Evolutionary conservation across 1,140 invertebrate species (phyloP).

Genomic region (Pectinophora gossypiella): DNA sequence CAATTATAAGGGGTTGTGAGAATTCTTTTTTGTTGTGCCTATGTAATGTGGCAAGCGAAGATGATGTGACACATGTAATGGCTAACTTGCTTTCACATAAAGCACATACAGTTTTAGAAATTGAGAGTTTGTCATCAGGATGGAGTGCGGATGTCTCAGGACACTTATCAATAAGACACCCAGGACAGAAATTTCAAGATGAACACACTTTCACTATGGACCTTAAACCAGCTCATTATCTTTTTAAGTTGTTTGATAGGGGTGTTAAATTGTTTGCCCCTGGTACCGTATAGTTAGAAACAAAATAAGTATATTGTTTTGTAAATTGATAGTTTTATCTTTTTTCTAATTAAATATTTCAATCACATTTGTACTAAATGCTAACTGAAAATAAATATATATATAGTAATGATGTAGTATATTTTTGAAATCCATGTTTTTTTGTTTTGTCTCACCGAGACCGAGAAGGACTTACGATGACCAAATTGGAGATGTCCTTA

Average conservation of each 20-base stretch:
- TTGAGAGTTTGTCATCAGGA: conserved; percentile 80
- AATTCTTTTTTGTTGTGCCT: conserved; percentile 50
- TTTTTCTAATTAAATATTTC: no score
- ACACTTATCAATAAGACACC: conserved; percentile 76
- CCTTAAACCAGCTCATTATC: conserved; percentile 67
- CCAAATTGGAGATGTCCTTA: no score
- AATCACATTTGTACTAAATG: no score
- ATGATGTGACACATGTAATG: conserved; percentile 74
- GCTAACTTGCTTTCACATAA: conserved; percentile 78
- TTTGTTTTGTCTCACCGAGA: no score
- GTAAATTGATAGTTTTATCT: no score
- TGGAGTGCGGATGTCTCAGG: conserved; percentile 82
- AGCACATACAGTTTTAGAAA: conserved; percentile 78
- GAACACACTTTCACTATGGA: conserved; percentile 48
- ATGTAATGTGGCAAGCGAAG: conserved; percentile 69
- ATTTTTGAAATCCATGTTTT: no score
- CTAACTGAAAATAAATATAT: no score
- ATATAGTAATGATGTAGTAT: no score
- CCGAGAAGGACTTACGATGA: no score
- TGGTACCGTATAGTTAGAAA: conserved; percentile 73
- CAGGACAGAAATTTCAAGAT: conserved; percentile 56
- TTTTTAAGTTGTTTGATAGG: conserved; percentile 83
- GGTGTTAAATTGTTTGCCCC: conserved; percentile 83
- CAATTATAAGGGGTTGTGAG: conserved; percentile 35
- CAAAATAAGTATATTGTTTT: no score